phyloP scores from a whole-genome alignment of 2,888 invertebrate genomes.

The Rugalucina vietnamica region DNA sequence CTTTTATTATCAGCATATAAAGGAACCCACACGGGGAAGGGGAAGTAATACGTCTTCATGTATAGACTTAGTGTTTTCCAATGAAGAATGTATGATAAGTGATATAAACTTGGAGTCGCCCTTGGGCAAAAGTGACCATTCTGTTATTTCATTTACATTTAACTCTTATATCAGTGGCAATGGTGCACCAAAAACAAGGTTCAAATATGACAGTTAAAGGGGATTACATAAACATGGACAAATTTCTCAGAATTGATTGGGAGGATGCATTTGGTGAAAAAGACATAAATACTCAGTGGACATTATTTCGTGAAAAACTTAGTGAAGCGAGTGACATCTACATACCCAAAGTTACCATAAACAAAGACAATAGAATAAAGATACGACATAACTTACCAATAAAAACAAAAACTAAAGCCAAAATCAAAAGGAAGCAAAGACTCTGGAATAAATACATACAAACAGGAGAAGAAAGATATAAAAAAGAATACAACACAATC shows the following conservation, averaged over 20 bases:
- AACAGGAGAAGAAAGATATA: not conserved
- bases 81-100: constrained; percentile 29
- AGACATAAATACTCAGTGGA: not conserved
- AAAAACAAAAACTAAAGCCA: not conserved
- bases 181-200: not conserved
- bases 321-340: not conserved
- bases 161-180: not conserved
- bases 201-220: not conserved
- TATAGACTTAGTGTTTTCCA: constrained; percentile 22
- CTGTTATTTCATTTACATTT: constrained; percentile 8
- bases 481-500: not conserved
- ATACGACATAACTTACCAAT: not conserved
- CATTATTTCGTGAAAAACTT: not conserved
- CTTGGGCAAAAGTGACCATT: constrained; percentile 46
- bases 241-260: not conserved
- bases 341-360: not conserved
- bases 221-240: not conserved
- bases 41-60: constrained; percentile 14
- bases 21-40: constrained; percentile 23
- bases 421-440: not conserved
- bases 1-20: constrained; percentile 24
- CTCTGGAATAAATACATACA: not conserved
- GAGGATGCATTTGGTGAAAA: not conserved
- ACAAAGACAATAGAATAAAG: not conserved
- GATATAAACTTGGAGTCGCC: constrained; percentile 10